Conservation (phyloP, 2,797 vertebrate genomes). For the Myotis pilosus region DNA sequence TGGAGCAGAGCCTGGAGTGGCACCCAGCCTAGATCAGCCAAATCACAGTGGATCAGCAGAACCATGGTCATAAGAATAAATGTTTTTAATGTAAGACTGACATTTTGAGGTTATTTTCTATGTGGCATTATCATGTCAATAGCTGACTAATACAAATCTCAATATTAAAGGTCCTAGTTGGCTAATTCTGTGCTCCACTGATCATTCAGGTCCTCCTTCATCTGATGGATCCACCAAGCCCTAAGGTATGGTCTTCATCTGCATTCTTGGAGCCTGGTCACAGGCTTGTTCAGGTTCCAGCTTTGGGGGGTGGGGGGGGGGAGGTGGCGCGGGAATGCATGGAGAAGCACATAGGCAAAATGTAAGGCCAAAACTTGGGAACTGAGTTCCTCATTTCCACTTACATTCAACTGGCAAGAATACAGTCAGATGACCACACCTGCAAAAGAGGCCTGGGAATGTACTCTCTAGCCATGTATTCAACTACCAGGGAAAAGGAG, state of each 20-base stretch:
- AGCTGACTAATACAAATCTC: background rate
- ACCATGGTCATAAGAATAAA: background rate
- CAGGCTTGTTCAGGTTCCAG: background rate
- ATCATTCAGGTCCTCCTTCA: background rate
- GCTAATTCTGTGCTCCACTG: background rate
- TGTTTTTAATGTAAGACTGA: background rate
- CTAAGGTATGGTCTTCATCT: background rate
- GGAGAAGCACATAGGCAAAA: background rate
- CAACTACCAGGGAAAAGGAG: background rate
- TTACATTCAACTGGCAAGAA: background rate
- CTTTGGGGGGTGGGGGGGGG: background rate
- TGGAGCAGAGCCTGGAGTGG: background rate
- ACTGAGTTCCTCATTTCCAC: background rate
- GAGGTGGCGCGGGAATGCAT: background rate
- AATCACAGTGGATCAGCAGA: background rate
- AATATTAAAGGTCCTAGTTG: background rate
- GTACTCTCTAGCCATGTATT: background rate
- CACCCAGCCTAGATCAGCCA: background rate
- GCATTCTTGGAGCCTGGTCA: background rate
- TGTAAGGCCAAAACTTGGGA: background rate
- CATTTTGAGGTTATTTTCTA: background rate
- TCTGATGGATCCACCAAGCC: background rate
- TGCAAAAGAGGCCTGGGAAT: background rate
- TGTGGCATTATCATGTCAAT: background rate
- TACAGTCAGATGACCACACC: background rate